Evolutionary conservation across 1,140 invertebrate genomes (phyloP).

Genomic region (Monomorium pharaonis): DNA sequence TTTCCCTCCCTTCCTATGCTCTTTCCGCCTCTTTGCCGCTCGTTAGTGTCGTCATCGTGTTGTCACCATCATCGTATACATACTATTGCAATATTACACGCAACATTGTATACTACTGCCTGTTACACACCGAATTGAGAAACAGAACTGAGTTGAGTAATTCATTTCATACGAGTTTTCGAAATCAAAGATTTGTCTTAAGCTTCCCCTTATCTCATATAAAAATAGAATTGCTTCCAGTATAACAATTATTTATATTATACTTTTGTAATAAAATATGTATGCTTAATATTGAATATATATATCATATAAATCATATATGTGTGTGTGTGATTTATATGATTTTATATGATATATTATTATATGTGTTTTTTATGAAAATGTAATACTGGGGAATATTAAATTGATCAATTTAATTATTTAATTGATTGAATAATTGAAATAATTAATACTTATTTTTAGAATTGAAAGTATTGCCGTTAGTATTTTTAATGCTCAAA

Average conservation of each 20-base stretch:
- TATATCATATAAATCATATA: background rate
- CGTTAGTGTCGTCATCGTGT: constrained; percentile 1
- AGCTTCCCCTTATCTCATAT: background rate
- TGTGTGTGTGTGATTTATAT: no score
- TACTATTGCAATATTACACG: constrained; percentile 24
- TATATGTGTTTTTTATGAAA: no score
- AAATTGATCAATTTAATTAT: no score
- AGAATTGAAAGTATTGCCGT: no score
- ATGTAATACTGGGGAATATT: no score
- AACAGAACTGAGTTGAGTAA: constrained; percentile 2
- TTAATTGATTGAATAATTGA: no score
- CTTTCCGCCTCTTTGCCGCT: background rate
- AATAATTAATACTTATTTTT: no score
- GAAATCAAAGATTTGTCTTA: background rate
- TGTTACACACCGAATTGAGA: background rate
- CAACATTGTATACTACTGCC: background rate
- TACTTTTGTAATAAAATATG: background rate
- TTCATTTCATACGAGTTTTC: background rate
- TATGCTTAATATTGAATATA: background rate
- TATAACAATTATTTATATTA: background rate
- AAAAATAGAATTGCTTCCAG: background rate
- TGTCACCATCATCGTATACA: background rate
- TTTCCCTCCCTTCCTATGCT: constrained; percentile 29
- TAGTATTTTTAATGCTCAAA: no score
- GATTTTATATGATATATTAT: no score